Evolutionary conservation across 2,888 invertebrate species (phyloP).

Genomic region (Oscheius sp.): DNA sequence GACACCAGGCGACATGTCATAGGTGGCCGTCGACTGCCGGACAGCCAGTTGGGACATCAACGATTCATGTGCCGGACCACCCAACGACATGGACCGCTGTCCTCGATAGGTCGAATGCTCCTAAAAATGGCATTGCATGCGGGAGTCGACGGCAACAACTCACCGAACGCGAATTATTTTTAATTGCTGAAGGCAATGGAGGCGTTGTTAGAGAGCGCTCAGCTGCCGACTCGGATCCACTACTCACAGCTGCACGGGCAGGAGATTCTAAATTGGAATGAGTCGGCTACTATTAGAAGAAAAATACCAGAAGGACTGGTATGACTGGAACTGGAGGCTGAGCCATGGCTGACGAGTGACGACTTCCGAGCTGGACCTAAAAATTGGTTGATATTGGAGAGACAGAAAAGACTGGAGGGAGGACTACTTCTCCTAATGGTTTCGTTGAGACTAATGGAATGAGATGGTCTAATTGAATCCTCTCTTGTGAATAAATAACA

Average conservation of each 20-base stretch:
- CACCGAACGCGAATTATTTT: constrained; percentile 42
- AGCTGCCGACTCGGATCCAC: constrained; percentile 43
- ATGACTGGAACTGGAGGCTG: constrained; percentile 54
- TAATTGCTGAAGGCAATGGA: constrained; percentile 60
- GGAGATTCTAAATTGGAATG: constrained; percentile 44
- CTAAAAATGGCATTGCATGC: constrained; percentile 36
- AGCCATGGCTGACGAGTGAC: constrained; percentile 48
- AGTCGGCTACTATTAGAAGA: neutral
- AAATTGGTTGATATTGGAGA: neutral
- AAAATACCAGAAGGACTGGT: constrained; percentile 50
- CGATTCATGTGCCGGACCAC: constrained; percentile 71
- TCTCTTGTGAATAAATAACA: neutral
- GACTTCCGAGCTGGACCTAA: constrained; percentile 43
- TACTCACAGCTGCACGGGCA: constrained; percentile 40
- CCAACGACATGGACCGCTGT: constrained; percentile 71
- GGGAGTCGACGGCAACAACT: neutral
- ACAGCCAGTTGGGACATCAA: constrained; percentile 62
- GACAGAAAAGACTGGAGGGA: neutral
- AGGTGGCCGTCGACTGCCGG: constrained; percentile 42
- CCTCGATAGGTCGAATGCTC: constrained; percentile 61
- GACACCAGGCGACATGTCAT: constrained; percentile 58
- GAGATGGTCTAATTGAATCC: neutral
- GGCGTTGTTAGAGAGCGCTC: constrained; percentile 50
- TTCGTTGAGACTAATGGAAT: neutral
- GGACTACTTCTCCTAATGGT: neutral